A percentile compares a stretch with the other conserved stretches of the same genome.
phyloP scores from a whole-genome alignment of 1,140 invertebrate species.

The Drosophila prosaltans region DNA sequence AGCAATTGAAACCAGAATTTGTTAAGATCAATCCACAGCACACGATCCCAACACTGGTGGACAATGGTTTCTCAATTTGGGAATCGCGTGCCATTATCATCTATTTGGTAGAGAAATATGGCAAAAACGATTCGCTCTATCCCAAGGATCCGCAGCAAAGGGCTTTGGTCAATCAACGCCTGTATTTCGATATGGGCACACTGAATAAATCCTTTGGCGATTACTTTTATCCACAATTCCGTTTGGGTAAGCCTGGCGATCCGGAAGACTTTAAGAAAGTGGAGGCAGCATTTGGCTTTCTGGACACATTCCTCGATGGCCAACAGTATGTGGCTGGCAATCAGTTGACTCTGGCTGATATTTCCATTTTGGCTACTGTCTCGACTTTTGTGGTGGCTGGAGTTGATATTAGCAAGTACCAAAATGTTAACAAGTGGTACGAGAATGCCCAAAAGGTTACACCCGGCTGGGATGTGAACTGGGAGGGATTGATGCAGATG shows the following conservation, averaged over 20 bases:
- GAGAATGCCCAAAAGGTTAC: conserved; percentile 39
- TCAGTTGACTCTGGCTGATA: conserved; percentile 48
- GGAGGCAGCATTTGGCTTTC: conserved; percentile 37
- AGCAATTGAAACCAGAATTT: conserved; percentile 87
- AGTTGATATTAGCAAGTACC: conserved; percentile 48
- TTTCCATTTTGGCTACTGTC: conserved; percentile 47
- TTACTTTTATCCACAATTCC: conserved; percentile 52
- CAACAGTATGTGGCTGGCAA: conserved; percentile 50
- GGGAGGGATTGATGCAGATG: conserved; percentile 78
- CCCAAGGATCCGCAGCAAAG: conserved; percentile 84
- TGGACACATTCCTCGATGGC: conserved; percentile 46
- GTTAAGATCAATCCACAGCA: conserved; percentile 75
- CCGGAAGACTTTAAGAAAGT: conserved; percentile 43
- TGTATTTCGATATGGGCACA: conserved; percentile 85
- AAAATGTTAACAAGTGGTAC: conserved; percentile 51
- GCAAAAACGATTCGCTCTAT: conserved; percentile 84
- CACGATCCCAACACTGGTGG: conserved; percentile 66
- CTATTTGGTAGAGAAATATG: conserved; percentile 67
- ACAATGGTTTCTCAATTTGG: conserved; percentile 58
- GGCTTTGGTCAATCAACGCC: conserved; percentile 84
- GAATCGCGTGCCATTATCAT: conserved; percentile 69
- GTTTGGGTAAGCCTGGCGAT: conserved; percentile 19
- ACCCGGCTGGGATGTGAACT: conserved; percentile 80
- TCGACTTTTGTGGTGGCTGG: conserved; percentile 35
- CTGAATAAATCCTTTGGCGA: conserved; percentile 79